A percentile compares a stretch with the other conserved stretches of the same genome.
These are phyloP conservation scores for Sebastes goodei DNA, from an alignment of 2,797 vertebrate species.

Conservation along the genomic window DNA sequence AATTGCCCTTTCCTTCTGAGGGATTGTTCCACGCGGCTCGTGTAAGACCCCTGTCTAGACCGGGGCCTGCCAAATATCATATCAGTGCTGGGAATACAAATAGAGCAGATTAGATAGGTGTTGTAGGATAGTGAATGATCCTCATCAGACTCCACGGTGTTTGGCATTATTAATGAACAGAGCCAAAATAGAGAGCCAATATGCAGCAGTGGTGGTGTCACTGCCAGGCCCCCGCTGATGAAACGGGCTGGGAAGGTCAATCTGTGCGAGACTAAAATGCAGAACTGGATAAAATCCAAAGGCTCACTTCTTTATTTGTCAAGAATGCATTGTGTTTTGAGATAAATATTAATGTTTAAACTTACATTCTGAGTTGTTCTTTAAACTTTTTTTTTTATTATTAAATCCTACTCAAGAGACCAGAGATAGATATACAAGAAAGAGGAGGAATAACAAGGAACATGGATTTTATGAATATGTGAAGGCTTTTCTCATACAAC, in stretches of 20 bases:
- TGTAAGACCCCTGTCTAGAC: constrained; percentile 75
- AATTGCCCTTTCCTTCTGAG: constrained; percentile 80
- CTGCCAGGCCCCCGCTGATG: constrained; percentile 39
- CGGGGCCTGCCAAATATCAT: constrained; percentile 77
- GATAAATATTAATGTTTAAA: constrained; percentile 17
- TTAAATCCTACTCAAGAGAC: not conserved
- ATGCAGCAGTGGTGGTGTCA: constrained; percentile 37
- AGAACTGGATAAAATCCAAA: constrained; percentile 47
- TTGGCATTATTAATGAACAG: constrained; percentile 70
- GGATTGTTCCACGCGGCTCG: constrained; percentile 57
- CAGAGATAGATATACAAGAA: not conserved
- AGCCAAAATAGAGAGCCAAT: constrained; percentile 48
- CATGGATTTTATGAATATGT: not conserved
- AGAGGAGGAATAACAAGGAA: not conserved
- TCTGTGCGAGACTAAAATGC: constrained; percentile 25
- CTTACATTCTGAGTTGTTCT: not conserved
- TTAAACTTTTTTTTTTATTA: not conserved
- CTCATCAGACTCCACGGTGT: constrained; percentile 50
- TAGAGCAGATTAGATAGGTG: constrained; percentile 61
- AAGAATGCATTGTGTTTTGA: constrained; percentile 2
- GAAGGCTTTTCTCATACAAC: no score
- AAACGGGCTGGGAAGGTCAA: constrained; percentile 60
- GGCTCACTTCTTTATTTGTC: not conserved
- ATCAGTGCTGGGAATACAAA: constrained; percentile 74
- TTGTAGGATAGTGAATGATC: constrained; percentile 44